Base-by-base conservation (phyloP, 2,797 vertebrate species). In the Pseudomugil gertrudae region DNA sequence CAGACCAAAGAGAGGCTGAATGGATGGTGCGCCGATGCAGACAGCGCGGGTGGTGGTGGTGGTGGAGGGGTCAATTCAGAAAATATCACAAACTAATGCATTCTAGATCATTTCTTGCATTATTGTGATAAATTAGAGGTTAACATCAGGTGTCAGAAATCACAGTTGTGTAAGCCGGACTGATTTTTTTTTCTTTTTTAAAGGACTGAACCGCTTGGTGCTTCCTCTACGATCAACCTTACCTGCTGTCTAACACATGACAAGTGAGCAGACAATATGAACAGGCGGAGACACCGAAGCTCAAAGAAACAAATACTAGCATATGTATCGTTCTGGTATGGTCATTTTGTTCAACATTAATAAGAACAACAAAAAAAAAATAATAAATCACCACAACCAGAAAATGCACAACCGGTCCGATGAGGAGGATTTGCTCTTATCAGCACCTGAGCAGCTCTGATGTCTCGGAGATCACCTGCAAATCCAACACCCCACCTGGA, bases 391-490 rank as follows among this genome's bases (percentile, higher is more conserved):
- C 45, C 45, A 24, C 21, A 27, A 24, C 48, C 13, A 51, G 48
- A 51, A 51, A 52, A 66, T 5, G 54, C 27, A 35, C 17, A 21
- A 64, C 21, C 11, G 32, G 45, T 74, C 33, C 23, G 65, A 38
- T 60, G 10, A 75, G 29, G 53, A 36, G 8, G 5, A 51, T 45
- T 48, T 56, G 63, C 48, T 71, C 67, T 75, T 65, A 72, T 38
- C 36, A 24, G 74, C 72, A 79, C 84, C 79, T 76, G 80, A 83
- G 80, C 74, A 80, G 68, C 79, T 48, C 58, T 36, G 58, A 43
- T 60, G 76, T 72, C 55, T 48, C 65, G 47, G 45, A 21, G 45
- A 63, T 64, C 71, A 47, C 32, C 66, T 32, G 59, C 72, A 71
- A 56, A 56, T 56, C 57, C 59, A 19, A 71, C 38, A 78, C 71